phyloP scores from a whole-genome alignment of 2,888 invertebrate species.

The Acanthoscelides obtectus region DNA sequence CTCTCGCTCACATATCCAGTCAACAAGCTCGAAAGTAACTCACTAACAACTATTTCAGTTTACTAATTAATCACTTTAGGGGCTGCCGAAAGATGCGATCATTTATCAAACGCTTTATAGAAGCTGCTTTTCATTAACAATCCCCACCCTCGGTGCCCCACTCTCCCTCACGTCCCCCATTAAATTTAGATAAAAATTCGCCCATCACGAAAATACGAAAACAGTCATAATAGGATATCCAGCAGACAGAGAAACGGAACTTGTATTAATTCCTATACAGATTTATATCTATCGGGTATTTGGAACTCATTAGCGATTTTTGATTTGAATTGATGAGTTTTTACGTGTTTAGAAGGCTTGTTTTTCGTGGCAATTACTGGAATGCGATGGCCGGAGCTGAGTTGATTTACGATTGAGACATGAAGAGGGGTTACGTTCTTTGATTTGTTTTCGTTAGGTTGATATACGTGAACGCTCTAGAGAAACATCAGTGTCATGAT shows the following conservation, averaged over 20 bases:
- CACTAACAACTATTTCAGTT: slow-evolving; percentile 28
- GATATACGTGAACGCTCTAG: neutral
- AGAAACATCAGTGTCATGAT: neutral
- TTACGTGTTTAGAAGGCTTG: neutral
- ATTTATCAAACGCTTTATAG: slow-evolving; percentile 39
- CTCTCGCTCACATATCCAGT: neutral
- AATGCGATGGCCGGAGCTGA: neutral
- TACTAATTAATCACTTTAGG: slow-evolving; percentile 38
- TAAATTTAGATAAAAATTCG: slow-evolving; percentile 24
- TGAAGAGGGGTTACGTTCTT: neutral
- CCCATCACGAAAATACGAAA: slow-evolving; percentile 15
- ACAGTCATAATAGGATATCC: slow-evolving; percentile 23
- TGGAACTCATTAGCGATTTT: neutral
- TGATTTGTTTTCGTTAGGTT: neutral
- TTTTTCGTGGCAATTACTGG: neutral
- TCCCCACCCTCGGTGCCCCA: slow-evolving; percentile 13
- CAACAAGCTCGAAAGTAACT: slow-evolving; percentile 30
- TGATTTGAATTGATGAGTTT: neutral
- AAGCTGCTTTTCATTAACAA: slow-evolving; percentile 38
- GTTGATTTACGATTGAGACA: neutral
- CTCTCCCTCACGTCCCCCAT: slow-evolving; percentile 14
- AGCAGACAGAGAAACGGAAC: slow-evolving; percentile 9
- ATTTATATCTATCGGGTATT: neutral
- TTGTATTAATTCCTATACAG: neutral
- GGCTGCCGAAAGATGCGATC: slow-evolving; percentile 36